Evolutionary conservation across 2,113 vertebrate genomes (phyloP).

Genomic region (Urocolius indicus): DNA sequence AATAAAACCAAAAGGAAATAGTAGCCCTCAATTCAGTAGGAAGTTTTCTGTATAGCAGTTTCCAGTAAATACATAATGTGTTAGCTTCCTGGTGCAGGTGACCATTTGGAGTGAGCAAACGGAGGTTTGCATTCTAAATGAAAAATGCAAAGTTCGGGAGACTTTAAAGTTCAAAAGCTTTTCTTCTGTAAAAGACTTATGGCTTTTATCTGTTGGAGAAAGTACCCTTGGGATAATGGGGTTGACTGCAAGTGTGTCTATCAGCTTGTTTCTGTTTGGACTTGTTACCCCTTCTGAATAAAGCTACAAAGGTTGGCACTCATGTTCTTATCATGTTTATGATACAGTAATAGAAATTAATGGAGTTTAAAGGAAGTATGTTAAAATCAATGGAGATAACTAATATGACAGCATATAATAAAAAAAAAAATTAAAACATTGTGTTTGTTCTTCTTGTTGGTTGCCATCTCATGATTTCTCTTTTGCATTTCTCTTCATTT

Average conservation of each 20-base stretch:
- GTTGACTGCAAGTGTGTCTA: background rate
- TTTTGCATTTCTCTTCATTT: background rate
- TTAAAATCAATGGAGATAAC: background rate
- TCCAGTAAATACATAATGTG: background rate
- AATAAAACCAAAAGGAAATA: background rate
- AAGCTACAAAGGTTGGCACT: background rate
- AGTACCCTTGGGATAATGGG: background rate
- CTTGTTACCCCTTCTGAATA: background rate
- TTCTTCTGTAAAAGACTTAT: background rate
- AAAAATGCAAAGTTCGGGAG: background rate
- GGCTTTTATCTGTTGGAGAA: background rate
- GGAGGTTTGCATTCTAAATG: background rate
- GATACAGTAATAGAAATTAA: background rate
- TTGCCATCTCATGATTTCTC: background rate
- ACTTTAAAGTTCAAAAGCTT: background rate
- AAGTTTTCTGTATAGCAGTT: background rate
- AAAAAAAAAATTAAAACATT: background rate
- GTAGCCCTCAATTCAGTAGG: background rate
- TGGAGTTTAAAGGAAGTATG: background rate
- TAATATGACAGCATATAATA: background rate
- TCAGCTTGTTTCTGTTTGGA: background rate
- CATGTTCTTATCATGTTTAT: accelerated
- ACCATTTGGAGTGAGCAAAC: background rate
- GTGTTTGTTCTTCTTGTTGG: background rate
- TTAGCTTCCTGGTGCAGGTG: background rate